These are phyloP conservation scores for Thunnus thynnus DNA, from an alignment of 2,113 vertebrate genomes.

Conservation along the genomic window DNA sequence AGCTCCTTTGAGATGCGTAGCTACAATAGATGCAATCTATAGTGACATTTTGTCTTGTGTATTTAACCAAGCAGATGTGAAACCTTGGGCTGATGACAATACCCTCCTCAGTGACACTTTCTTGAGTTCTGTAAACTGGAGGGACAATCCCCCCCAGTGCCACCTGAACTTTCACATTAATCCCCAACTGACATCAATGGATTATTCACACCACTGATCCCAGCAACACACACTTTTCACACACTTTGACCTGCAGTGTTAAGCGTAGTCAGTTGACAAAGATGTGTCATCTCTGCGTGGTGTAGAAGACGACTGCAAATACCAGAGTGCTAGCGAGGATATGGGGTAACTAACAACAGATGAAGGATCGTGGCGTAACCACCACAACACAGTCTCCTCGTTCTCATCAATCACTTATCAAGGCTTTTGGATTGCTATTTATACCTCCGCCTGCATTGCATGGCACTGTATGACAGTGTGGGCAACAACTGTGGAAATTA, in stretches of 20 bases:
- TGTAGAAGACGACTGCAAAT: constrained; percentile 65
- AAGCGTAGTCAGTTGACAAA: constrained; percentile 38
- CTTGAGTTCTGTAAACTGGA: constrained; percentile 27
- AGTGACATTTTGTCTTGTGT: neutral
- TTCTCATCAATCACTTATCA: constrained; percentile 80
- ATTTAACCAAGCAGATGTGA: neutral
- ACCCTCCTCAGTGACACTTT: constrained; percentile 2
- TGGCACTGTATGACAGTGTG: constrained; percentile 55
- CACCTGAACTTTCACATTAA: constrained; percentile 69
- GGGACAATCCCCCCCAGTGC: neutral
- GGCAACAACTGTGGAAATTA: constrained; percentile 55
- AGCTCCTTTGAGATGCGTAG: no score
- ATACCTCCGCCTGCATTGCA: constrained; percentile 64
- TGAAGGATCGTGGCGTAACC: constrained; percentile 66
- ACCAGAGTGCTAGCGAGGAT: constrained; percentile 64
- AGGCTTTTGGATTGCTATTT: constrained; percentile 80
- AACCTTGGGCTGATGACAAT: constrained; percentile 9
- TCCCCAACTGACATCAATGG: constrained; percentile 55
- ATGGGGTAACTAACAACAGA: constrained; percentile 79
- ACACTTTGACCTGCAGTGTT: constrained; percentile 14
- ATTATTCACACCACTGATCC: constrained; percentile 55
- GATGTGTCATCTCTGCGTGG: constrained; percentile 43
- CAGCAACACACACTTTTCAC: constrained; percentile 37
- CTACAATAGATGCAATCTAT: neutral
- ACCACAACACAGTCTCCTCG: constrained; percentile 65